Evolutionary conservation across 1,140 invertebrate species (phyloP), one percentile per base, ranked within the genome.

Genomic region (Danaus melanippus): DNA sequence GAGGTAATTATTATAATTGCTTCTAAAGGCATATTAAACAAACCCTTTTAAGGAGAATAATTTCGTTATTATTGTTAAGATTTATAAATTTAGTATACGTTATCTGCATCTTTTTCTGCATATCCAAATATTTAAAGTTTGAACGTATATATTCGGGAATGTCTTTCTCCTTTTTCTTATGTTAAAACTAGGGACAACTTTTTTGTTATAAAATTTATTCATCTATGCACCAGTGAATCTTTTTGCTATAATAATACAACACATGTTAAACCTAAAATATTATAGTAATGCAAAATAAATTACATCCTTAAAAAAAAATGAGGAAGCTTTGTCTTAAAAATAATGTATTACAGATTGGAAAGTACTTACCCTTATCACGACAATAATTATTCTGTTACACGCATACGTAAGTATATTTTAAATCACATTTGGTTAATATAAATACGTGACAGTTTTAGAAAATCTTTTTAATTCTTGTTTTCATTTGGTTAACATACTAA

Each of bases 1-100:
- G 66, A 59, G 54, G 73, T 85, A 80, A 85, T 85, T 85, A 85
- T 82, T 66, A 73, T 85, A 85, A 85, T 85, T 80, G 78, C 74
- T 69, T 74, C 71, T 56, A 63, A 62, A 63, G 68, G 79, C 73
- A 80, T 81, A 80, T 79, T 77, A 71, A 79, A 80, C 79, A 67
- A 76, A 71, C 67, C 67, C 58, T 74, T 81, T 76, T 79, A 79
- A 74, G 71, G 60, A 56, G 58, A 54, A 48, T 62, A 9, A 48
- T 39, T 56, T 60, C 44, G 46, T 58, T 12, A 46, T 21, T 52
- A 48, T 49, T 50, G 44, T 42, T 11, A 10, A 52, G 17, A 53
- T 17, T 46, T 11, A 46, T n/a, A 42, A 39, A 2, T 41, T 47
- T 10, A 51, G 9, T 10, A 51, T 15, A 42, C 12, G 43, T 12